These are phyloP conservation scores for Melanogrammus aeglefinus DNA, from an alignment of 2,797 vertebrate species.

Conservation along the genomic window DNA sequence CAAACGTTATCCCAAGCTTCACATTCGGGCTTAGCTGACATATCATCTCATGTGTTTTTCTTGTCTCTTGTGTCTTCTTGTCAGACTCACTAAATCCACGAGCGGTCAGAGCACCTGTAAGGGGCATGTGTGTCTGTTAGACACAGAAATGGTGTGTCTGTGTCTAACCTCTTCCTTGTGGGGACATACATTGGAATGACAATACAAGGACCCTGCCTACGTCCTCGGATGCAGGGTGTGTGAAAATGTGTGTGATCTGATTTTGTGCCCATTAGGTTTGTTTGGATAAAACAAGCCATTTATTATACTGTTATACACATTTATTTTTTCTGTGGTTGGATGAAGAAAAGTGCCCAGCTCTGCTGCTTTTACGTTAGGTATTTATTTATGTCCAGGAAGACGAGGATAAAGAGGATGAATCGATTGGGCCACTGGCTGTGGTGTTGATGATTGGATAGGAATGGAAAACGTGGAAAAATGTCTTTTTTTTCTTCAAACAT, in stretches of 20 bases:
- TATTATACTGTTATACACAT: not conserved
- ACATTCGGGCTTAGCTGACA: conserved; percentile 38
- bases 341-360: not conserved
- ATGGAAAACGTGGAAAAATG: conserved; percentile 29
- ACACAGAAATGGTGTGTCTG: not conserved
- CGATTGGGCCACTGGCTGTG: not conserved
- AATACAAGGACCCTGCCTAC: not conserved
- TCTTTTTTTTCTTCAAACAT: conserved; percentile 46
- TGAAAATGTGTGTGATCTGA: not conserved
- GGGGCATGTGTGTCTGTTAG: not conserved
- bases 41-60: conserved; percentile 30
- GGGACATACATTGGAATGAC: conserved; percentile 54
- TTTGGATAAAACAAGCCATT: too few relatives aligned
- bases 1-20: conserved; percentile 28
- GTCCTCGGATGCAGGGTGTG: not conserved
- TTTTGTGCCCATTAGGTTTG: not conserved
- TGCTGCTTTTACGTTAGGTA: not conserved
- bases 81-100: too few relatives aligned
- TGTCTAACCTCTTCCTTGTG: conserved; percentile 37
- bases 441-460: not conserved
- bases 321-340: not conserved
- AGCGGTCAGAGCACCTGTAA: too few relatives aligned
- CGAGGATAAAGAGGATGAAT: not conserved
- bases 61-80: too few relatives aligned
- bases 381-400: not conserved